Percentiles rank a stretch among this genome's conserved stretches.
Conservation (phyloP, 2,888 invertebrate genomes). For the Acanthosepion esculentum region DNA sequence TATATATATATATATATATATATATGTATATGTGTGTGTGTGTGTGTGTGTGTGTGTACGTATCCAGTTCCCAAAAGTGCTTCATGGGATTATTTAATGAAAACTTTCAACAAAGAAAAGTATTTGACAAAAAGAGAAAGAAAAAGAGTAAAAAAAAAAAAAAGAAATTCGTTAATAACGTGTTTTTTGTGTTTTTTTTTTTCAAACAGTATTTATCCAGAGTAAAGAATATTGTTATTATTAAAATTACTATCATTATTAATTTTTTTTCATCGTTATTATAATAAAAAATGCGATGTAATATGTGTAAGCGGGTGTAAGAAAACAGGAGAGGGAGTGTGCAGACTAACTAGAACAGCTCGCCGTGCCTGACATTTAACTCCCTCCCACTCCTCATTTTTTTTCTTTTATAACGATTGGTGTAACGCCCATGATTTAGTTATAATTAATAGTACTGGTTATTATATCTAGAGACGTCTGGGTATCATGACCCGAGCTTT, state of each 20-base stretch:
- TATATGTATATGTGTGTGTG: no score
- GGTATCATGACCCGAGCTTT: neutral
- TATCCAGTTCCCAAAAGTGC: neutral
- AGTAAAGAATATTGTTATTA: neutral
- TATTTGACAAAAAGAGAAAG: neutral
- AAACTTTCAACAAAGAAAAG: neutral
- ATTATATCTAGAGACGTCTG: conserved; percentile 33
- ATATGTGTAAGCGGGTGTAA: conserved; percentile 22
- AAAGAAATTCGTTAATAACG: neutral
- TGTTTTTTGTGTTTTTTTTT: neutral
- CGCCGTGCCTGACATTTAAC: neutral
- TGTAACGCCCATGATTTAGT: neutral
- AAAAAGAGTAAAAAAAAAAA: neutral
- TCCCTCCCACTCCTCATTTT: conserved; percentile 39
- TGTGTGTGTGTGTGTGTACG: neutral
- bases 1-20: conserved; percentile 36
- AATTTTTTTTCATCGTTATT: neutral
- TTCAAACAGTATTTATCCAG: neutral
- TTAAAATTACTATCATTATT: neutral
- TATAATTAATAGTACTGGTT: neutral
- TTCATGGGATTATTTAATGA: neutral
- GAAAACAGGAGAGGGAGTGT: neutral
- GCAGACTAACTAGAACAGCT: conserved; percentile 34
- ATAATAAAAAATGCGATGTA: conserved; percentile 25
- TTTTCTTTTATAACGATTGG: neutral